phyloP scores from a whole-genome alignment of 2,113 vertebrate genomes.

The Prionailurus viverrinus region DNA sequence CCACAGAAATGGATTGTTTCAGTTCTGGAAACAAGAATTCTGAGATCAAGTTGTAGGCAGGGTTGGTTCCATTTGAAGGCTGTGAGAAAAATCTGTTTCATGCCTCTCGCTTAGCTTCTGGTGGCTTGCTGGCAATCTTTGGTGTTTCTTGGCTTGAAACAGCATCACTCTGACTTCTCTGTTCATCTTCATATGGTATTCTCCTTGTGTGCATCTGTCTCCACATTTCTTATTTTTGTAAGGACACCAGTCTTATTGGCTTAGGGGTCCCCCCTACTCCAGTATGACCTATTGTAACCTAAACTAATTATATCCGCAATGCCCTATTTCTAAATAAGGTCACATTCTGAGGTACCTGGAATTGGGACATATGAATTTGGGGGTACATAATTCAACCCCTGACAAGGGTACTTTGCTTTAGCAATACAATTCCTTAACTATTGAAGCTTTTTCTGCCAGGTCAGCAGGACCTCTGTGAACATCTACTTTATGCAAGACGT shows the following conservation, averaged over 20 bases:
- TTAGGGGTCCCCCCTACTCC: neutral
- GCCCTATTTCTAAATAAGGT: slow-evolving; percentile 19
- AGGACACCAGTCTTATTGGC: neutral
- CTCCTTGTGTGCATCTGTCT: neutral
- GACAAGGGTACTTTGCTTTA: neutral
- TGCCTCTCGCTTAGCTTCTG: neutral
- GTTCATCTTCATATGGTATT: neutral
- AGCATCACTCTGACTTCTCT: neutral
- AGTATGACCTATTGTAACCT: neutral
- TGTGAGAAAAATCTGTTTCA: neutral
- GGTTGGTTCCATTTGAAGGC: neutral
- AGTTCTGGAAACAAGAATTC: neutral
- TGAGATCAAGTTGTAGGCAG: neutral
- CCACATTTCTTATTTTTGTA: neutral
- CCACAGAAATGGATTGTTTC: neutral
- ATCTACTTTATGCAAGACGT: neutral
- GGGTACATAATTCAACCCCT: neutral
- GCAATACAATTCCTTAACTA: neutral
- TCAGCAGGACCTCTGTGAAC: neutral
- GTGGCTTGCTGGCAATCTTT: neutral
- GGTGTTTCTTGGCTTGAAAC: neutral
- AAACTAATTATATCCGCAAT: neutral
- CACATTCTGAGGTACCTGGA: neutral
- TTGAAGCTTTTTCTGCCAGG: neutral
- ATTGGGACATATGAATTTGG: neutral